Percentiles rank a stretch among this genome's conserved stretches.
Conservation (phyloP, 2,113 vertebrate genomes). For the Ibidorhyncha struthersii region DNA sequence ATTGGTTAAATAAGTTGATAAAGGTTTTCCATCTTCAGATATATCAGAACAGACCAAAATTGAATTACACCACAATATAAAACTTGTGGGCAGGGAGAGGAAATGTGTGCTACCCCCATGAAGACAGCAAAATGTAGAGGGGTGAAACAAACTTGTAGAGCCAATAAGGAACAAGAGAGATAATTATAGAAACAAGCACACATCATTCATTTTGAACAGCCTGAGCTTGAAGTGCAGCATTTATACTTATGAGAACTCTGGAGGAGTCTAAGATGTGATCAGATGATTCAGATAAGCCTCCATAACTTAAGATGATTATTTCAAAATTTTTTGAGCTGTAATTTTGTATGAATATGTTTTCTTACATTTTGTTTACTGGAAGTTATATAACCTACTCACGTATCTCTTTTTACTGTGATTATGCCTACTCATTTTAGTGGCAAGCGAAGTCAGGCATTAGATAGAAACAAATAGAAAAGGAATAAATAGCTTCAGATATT, state of each 20-base stretch:
- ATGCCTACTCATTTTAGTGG: neutral
- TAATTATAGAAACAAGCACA: neutral
- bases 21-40: neutral
- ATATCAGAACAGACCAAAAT: neutral
- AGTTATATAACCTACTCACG: neutral
- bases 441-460: neutral
- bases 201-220: neutral
- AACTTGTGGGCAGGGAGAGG: neutral
- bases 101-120: neutral
- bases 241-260: neutral
- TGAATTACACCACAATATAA: neutral
- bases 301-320: neutral
- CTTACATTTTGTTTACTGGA: neutral
- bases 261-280: neutral
- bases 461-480: neutral
- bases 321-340: neutral
- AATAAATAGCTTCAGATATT: neutral
- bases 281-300: conserved; percentile 11
- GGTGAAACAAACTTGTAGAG: neutral
- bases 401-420: neutral
- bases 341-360: neutral
- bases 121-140: neutral
- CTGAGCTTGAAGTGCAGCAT: neutral
- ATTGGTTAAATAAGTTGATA: neutral
- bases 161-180: neutral